Evolutionary conservation across 2,797 vertebrate species (phyloP), one percentile per base, ranked within the genome.

Genomic region (Botia kubotai): DNA sequence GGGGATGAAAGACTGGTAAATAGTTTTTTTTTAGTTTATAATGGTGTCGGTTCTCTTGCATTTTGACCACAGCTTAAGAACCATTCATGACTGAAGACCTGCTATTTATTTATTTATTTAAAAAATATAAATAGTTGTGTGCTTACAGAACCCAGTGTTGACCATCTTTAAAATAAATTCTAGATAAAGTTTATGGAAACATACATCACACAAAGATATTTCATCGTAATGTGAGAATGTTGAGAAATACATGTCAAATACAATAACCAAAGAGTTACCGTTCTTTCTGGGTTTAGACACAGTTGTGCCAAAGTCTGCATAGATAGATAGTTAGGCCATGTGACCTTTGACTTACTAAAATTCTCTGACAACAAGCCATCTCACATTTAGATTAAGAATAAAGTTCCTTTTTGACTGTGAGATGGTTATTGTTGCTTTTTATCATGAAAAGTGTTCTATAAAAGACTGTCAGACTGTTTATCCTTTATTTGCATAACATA

Each of bases 341-440:
- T 53, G 77, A 39, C 77, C 68, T 63, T 79, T 71, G 68, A 62
- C 68, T 62, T 4, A 10, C 26, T 72, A 8, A 63, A 63, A 72
- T 72, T 72, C 1, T 50, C n/a, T 63, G 8, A 72, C 17, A 65
- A 39, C 29, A 72, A 63, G 26, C 26, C 17, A 53, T 19, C 52
- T 72, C 55, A 33, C 53, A 53, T 36, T 16, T 79, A 8, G 46
- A 71, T 16, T 6, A 17, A 71, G 26, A 62, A 78, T 71, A 52
- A 16, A 23, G n/a, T 17, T 0, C 57, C 1, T 52, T 3, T 33
- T 19, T 50, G 17, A 16, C 33, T 58, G 7, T 21, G 10, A 58
- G 21, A 58, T 21, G 7, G 8, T 8, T 58, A 12, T 70, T 50
- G 3, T 58, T 78, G 23, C 26, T 29, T 58, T 62, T 69, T 19